phyloP scores from a whole-genome alignment of 1,140 invertebrate genomes.

The Zaprionus camerounensis region DNA sequence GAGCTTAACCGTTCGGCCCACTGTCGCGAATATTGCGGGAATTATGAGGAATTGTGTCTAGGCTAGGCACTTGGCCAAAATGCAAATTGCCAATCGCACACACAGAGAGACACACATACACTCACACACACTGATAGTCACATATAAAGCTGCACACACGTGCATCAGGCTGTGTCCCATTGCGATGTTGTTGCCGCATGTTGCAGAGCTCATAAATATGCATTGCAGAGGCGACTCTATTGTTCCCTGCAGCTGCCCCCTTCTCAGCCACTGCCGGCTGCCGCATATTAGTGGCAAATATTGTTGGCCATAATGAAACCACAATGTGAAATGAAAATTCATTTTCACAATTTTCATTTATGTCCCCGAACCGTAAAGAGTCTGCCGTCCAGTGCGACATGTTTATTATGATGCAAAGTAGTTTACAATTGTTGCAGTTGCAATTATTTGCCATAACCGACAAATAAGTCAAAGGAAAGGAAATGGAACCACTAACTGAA shows the following conservation, averaged over 20 bases:
- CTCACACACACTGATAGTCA: not conserved
- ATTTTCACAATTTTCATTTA: slow-evolving; percentile 57
- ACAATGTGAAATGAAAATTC: slow-evolving; percentile 51
- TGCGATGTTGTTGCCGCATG: slow-evolving; percentile 33
- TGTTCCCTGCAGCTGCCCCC: slow-evolving; percentile 30
- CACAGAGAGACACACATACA: not conserved
- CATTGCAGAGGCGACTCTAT: slow-evolving; percentile 57
- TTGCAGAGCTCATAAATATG: slow-evolving; percentile 70
- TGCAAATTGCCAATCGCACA: slow-evolving; percentile 57
- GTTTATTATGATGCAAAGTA: slow-evolving; percentile 38
- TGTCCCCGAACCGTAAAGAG: slow-evolving; percentile 24
- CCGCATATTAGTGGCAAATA: slow-evolving; percentile 79
- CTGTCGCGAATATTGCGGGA: slow-evolving; percentile 46
- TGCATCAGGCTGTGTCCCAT: slow-evolving; percentile 24
- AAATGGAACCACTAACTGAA: not conserved
- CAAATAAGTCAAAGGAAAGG: not conserved
- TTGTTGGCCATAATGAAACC: slow-evolving; percentile 59
- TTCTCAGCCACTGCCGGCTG: slow-evolving; percentile 16
- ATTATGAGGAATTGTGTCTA: slow-evolving; percentile 78
- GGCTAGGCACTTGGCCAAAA: slow-evolving; percentile 72
- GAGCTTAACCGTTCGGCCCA: slow-evolving; percentile 39
- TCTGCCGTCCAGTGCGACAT: slow-evolving; percentile 11
- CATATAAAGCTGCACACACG: not conserved
- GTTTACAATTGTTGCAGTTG: slow-evolving; percentile 18
- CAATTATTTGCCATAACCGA: not conserved